These are phyloP conservation scores for Channallabes apus DNA, from an alignment of 2,797 vertebrate species.

Conservation along the genomic window DNA sequence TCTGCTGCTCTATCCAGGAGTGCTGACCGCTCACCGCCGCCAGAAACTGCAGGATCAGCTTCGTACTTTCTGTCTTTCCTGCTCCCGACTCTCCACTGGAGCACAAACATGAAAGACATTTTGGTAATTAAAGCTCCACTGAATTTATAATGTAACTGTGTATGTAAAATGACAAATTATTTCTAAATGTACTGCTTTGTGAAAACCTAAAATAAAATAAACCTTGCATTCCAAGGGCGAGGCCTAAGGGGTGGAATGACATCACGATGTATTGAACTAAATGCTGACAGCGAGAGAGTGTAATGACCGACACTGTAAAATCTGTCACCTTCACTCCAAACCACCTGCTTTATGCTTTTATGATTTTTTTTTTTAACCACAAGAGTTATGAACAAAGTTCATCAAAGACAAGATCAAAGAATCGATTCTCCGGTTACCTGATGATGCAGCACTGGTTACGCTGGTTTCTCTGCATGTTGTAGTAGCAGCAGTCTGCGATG, in stretches of 20 bases:
- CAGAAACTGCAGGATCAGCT: conserved; percentile 91
- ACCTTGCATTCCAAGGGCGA: background rate
- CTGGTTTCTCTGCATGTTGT: conserved; percentile 80
- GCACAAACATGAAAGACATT: background rate
- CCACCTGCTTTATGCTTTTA: background rate
- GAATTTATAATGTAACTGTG: no score
- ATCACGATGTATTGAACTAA: background rate
- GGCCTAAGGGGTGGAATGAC: background rate
- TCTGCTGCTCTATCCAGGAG: conserved; percentile 89
- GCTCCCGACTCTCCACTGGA: conserved; percentile 92
- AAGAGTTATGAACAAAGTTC: background rate
- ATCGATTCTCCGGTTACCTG: conserved; percentile 32
- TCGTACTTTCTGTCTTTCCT: conserved; percentile 95
- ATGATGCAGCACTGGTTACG: conserved; percentile 54
- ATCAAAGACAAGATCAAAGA: background rate
- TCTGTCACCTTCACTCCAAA: background rate
- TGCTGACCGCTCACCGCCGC: conserved; percentile 87
- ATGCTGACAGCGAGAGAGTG: background rate
- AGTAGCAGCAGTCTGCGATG: conserved; percentile 87
- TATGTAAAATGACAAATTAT: no score
- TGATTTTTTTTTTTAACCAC: background rate
- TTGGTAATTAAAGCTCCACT: no score
- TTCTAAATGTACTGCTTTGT: no score
- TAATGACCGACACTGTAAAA: background rate
- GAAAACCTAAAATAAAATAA: no score